Evolutionary conservation across 1,140 invertebrate genomes (phyloP).

Genomic region (Drepana arcuata): DNA sequence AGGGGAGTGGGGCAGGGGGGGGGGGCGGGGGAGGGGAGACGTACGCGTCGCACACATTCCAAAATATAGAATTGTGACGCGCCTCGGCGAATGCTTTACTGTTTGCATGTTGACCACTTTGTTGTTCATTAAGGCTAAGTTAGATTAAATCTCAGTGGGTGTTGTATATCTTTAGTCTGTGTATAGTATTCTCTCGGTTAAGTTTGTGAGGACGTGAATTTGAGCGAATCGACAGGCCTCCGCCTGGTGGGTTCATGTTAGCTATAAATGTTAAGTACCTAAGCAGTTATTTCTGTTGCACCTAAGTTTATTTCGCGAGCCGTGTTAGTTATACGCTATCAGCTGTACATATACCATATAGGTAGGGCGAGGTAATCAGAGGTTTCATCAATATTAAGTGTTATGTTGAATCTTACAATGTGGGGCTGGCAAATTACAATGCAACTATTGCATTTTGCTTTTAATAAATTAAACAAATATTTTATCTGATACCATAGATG

Average conservation of each 20-base stretch:
- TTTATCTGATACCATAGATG: slow-evolving; percentile 41
- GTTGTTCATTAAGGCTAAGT: slow-evolving; percentile 70
- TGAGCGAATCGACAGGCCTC: slow-evolving; percentile 57
- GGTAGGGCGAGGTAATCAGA: slow-evolving; percentile 54
- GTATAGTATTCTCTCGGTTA: slow-evolving; percentile 65
- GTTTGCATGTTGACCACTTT: slow-evolving; percentile 68
- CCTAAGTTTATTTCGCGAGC: slow-evolving; percentile 60
- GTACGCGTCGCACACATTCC: slow-evolving; percentile 63
- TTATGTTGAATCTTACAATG: slow-evolving; percentile 50
- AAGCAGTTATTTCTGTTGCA: slow-evolving; percentile 61
- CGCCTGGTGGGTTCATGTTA: slow-evolving; percentile 52
- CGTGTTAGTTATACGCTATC: slow-evolving; percentile 57
- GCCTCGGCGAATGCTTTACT: slow-evolving; percentile 36
- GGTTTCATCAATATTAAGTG: slow-evolving; percentile 48
- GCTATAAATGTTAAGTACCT: slow-evolving; percentile 61
- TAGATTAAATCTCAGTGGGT: slow-evolving; percentile 67
- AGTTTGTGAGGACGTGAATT: slow-evolving; percentile 62
- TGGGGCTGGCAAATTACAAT: slow-evolving; percentile 51
- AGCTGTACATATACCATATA: slow-evolving; percentile 69
- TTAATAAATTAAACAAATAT: slow-evolving; percentile 32
- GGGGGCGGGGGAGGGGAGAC: slow-evolving; percentile 12
- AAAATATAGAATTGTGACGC: slow-evolving; percentile 55
- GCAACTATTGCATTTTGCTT: slow-evolving; percentile 49
- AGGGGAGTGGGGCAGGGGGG: no score
- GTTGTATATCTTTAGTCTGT: slow-evolving; percentile 67